Percentiles rank a stretch among this genome's conserved stretches.
These are phyloP conservation scores for Anastatus disparis DNA, from an alignment of 1,140 invertebrate genomes.

Conservation along the genomic window DNA sequence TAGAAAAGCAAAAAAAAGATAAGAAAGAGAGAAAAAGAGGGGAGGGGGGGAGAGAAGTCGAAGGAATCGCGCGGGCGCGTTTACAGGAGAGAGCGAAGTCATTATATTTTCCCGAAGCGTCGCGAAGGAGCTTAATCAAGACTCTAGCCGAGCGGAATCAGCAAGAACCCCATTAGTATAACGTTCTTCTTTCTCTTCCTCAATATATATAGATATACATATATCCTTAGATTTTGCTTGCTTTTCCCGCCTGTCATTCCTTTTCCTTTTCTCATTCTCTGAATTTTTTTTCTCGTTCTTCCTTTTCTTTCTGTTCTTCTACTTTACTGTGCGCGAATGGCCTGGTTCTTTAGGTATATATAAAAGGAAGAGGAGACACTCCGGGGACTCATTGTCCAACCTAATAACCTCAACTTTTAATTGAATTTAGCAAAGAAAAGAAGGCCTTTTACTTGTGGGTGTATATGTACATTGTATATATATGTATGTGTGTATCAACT, in stretches of 20 bases:
- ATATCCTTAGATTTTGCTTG: slow-evolving; percentile 9
- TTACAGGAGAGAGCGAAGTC: slow-evolving; percentile 63
- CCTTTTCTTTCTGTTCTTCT: background rate
- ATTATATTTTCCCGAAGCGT: slow-evolving; percentile 67
- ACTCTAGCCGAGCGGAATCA: slow-evolving; percentile 65
- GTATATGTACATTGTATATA: too few relatives aligned
- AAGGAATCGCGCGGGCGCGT: slow-evolving; percentile 50
- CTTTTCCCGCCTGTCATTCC: slow-evolving; percentile 18
- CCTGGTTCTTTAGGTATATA: too few relatives aligned
- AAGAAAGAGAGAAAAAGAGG: background rate
- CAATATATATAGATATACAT: slow-evolving; percentile 12
- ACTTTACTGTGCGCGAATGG: background rate
- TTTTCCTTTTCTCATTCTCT: slow-evolving; percentile 13
- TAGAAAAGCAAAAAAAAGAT: slow-evolving; percentile 17
- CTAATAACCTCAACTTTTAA: slow-evolving; percentile 68
- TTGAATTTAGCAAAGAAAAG: too few relatives aligned
- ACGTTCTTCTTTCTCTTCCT: background rate
- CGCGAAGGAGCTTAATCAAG: slow-evolving; percentile 66
- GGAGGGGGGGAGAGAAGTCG: slow-evolving; percentile 43
- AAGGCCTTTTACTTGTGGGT: too few relatives aligned
- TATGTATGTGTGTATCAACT: slow-evolving; percentile 62
- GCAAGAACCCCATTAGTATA: slow-evolving; percentile 65
- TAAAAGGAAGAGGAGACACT: background rate
- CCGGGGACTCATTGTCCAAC: slow-evolving; percentile 64
- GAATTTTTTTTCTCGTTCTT: background rate